A percentile compares a stretch with the other conserved stretches of the same genome.
phyloP scores from a whole-genome alignment of 2,797 vertebrate species.

The Parambassis ranga region DNA sequence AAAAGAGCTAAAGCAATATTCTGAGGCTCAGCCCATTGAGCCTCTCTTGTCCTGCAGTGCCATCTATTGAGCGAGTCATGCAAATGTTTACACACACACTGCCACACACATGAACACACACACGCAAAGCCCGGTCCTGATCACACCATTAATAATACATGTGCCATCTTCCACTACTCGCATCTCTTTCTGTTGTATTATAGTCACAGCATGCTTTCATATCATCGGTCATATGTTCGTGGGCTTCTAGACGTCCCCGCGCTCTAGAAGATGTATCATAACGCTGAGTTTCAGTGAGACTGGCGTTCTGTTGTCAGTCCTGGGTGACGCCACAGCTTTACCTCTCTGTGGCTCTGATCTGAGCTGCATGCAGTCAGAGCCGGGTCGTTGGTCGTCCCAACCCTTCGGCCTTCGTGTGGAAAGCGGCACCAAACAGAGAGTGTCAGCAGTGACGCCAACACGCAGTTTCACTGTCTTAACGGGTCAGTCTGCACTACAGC shows the following conservation, averaged over 20 bases:
- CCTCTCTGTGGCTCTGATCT: slow-evolving; percentile 47
- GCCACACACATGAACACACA: slow-evolving; percentile 67
- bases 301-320: slow-evolving; percentile 42
- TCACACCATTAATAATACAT: slow-evolving; percentile 23
- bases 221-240: slow-evolving; percentile 31
- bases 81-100: slow-evolving; percentile 73
- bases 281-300: slow-evolving; percentile 49
- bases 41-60: slow-evolving; percentile 67
- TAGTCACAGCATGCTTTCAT: slow-evolving; percentile 69
- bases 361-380: slow-evolving; percentile 20
- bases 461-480: slow-evolving; percentile 5
- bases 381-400: not conserved
- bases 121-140: too few species aligned
- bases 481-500: slow-evolving; percentile 16
- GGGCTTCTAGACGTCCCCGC: slow-evolving; percentile 27
- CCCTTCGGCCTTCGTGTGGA: slow-evolving; percentile 13
- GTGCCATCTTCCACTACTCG: slow-evolving; percentile 59
- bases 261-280: slow-evolving; percentile 13
- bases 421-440: slow-evolving; percentile 7
- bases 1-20: slow-evolving; percentile 76
- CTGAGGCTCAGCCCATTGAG: slow-evolving; percentile 48
- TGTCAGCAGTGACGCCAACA: not conserved
- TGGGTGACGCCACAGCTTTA: slow-evolving; percentile 39
- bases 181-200: slow-evolving; percentile 34
- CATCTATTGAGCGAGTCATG: slow-evolving; percentile 66